Evolutionary conservation across 1,140 invertebrate genomes (phyloP), one percentile per base, ranked within the genome.

Genomic region (honey bee (Apis mellifera)): DNA sequence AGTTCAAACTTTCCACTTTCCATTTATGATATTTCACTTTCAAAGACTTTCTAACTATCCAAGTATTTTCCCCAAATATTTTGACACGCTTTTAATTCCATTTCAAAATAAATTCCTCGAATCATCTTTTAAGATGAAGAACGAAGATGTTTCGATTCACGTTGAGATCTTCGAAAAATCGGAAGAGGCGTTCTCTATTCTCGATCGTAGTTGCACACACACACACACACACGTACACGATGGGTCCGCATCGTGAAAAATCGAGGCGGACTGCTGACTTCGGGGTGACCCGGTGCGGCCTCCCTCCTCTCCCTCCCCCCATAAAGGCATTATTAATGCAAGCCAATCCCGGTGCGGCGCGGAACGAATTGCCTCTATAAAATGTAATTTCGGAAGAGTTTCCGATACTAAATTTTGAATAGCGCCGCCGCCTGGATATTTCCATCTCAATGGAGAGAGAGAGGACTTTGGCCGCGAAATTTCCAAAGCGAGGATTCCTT

Each of bases 261-360:
- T 92, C 90, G 90, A 90, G 83, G 75, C 54, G 48, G 69, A 72
- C 75, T 78, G 60, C 84, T 84, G 83, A 91, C 89, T 91, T 90
- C 70, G 84, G 86, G 89, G 88, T 91, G 86, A 90, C 85, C 85
- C 85, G 89, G 77, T 89, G 80, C 85, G 86, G 86, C 84, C 32
- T 3, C 2, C 32, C 4, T 3, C 32, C 26, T 2, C 26, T 1
- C 1, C 2, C 26, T 26, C 26, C 32, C 32, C 88, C 88, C 87
- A 91, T 90, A 91, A 89, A 89, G 82, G 82, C 76, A 92, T 92
- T 92, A 92, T 90, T 92, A 92, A 92, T 92, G 90, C 92, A 92
- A 89, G 85, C 86, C 90, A 92, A 92, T 92, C 91, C 89, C 89
- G 89, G 86, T 85, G 86, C 86, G 86, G 84, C 74, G 85, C 86